phyloP scores from a whole-genome alignment of 2,113 vertebrate genomes.

The Dermatemys mawii region DNA sequence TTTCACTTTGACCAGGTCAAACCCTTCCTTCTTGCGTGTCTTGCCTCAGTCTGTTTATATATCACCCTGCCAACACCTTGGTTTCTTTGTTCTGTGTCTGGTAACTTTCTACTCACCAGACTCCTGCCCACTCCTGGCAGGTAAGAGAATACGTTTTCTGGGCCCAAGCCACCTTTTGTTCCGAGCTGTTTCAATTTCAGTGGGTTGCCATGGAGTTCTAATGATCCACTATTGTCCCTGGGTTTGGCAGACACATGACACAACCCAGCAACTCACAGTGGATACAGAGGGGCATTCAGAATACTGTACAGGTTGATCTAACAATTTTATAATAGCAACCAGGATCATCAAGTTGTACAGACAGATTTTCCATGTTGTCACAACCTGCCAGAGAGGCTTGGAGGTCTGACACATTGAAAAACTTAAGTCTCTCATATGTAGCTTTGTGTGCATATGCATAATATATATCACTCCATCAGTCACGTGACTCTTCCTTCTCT shows the following conservation, averaged over 20 bases:
- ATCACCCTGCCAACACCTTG: neutral
- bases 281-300: neutral
- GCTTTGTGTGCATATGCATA: neutral
- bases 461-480: neutral
- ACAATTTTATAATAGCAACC: neutral
- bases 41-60: neutral
- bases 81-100: neutral
- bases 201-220: no score
- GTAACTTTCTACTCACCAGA: neutral
- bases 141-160: neutral
- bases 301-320: neutral
- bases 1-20: no score
- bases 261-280: neutral
- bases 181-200: neutral
- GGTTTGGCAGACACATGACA: neutral
- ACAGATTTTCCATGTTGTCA: neutral
- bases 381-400: neutral
- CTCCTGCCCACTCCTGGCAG: neutral
- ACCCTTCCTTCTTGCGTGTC: neutral
- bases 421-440: neutral
- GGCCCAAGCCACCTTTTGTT: neutral
- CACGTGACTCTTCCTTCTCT: neutral
- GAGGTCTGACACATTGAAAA: rapidly evolving
- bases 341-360: neutral
- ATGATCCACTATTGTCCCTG: neutral